Evolutionary conservation across 2,113 vertebrate genomes (phyloP).

Genomic region (Cyprinus carpio): DNA sequence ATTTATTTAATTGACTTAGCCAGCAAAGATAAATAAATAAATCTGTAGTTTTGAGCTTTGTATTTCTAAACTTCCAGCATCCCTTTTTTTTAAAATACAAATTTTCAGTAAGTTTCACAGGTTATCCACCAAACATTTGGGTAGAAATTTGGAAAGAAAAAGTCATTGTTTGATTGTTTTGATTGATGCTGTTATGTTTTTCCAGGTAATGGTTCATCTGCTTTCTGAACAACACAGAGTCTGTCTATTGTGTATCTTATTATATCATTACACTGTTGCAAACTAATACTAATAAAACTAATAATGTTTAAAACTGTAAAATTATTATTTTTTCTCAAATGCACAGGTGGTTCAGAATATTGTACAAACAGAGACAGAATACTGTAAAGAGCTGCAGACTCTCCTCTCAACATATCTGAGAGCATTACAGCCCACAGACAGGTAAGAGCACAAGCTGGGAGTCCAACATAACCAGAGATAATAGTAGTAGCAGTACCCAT

Average conservation of each 20-base stretch:
- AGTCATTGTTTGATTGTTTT: background rate
- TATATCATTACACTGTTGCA: background rate
- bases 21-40: no score
- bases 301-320: no score
- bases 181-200: background rate
- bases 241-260: no score
- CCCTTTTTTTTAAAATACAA: no score
- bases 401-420: slow-evolving; percentile 89
- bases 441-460: slow-evolving; percentile 71
- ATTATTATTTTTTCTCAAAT: background rate
- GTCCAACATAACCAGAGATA: background rate
- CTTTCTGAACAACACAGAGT: no score
- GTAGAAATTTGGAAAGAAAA: no score
- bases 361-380: slow-evolving; percentile 93
- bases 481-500: background rate
- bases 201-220: background rate
- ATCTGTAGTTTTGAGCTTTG: background rate
- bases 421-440: slow-evolving; percentile 89
- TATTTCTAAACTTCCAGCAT: background rate
- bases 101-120: background rate
- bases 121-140: no score
- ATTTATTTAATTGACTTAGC: no score
- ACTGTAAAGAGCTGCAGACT: slow-evolving; percentile 91
- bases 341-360: slow-evolving; percentile 96
- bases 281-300: background rate